phyloP scores from a whole-genome alignment of 2,113 vertebrate genomes.

The Oncorhynchus mykiss region DNA sequence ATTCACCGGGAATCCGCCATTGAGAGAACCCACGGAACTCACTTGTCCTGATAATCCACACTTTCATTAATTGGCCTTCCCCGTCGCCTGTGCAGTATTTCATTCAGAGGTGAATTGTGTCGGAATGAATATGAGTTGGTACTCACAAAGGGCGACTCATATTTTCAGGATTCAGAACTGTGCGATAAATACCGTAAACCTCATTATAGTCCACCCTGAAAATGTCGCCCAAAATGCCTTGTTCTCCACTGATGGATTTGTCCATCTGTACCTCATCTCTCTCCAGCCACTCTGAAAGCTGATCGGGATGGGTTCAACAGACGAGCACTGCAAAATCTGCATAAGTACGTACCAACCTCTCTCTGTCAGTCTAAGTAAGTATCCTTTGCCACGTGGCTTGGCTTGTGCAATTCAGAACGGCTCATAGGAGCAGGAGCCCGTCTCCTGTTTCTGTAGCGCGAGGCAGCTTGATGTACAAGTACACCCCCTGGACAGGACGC shows the following conservation, averaged over 20 bases:
- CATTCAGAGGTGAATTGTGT: not conserved
- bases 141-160: no score
- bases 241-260: not conserved
- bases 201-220: not conserved
- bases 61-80: not conserved
- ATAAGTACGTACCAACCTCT: conserved; percentile 56
- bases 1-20: no score
- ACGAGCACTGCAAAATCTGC: conserved; percentile 62
- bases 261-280: conserved; percentile 1
- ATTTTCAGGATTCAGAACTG: no score
- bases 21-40: not conserved
- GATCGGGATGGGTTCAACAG: conserved; percentile 71
- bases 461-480: no score
- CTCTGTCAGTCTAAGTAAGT: conserved; percentile 1
- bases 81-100: conserved; percentile 35
- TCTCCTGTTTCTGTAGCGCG: no score
- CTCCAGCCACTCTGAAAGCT: conserved; percentile 68
- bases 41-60: not conserved
- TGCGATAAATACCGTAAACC: no score
- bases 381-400: no score
- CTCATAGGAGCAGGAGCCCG: no score
- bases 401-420: no score
- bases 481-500: no score
- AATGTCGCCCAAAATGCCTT: not conserved
- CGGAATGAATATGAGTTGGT: no score